phyloP scores from a whole-genome alignment of 2,113 vertebrate species.

The Puffinus mauretanicus region DNA sequence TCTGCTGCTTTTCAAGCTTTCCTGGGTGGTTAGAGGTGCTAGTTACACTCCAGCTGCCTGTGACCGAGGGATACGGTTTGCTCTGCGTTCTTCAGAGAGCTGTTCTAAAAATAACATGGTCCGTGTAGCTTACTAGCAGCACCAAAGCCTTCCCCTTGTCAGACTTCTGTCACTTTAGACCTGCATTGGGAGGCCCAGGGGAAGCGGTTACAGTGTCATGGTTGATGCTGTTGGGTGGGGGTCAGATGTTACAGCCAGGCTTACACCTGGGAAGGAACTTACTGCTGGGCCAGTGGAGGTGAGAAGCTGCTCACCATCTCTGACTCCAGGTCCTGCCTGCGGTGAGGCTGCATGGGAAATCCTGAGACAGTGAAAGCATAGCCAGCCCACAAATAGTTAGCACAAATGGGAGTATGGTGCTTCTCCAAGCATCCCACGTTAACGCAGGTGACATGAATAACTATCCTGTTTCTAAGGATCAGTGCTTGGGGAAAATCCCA shows the following conservation, averaged over 20 bases:
- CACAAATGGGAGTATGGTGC: neutral
- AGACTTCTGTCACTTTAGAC: neutral
- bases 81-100: neutral
- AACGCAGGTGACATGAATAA: neutral
- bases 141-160: neutral
- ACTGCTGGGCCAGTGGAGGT: neutral
- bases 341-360: neutral
- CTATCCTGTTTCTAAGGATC: neutral
- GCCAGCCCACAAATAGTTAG: neutral
- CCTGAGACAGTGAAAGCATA: neutral
- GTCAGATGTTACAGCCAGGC: neutral
- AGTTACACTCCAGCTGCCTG: neutral
- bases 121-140: neutral
- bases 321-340: neutral
- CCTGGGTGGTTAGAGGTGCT: neutral
- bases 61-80: accelerated
- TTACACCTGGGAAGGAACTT: neutral
- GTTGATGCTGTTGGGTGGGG: neutral
- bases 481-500: neutral
- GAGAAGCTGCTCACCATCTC: neutral
- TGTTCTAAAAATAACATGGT: neutral
- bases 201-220: accelerated
- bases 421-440: neutral
- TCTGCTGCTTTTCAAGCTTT: neutral
- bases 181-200: neutral